Evolutionary conservation across 2,113 vertebrate species (phyloP).

Genomic region (Pithys albifrons): DNA sequence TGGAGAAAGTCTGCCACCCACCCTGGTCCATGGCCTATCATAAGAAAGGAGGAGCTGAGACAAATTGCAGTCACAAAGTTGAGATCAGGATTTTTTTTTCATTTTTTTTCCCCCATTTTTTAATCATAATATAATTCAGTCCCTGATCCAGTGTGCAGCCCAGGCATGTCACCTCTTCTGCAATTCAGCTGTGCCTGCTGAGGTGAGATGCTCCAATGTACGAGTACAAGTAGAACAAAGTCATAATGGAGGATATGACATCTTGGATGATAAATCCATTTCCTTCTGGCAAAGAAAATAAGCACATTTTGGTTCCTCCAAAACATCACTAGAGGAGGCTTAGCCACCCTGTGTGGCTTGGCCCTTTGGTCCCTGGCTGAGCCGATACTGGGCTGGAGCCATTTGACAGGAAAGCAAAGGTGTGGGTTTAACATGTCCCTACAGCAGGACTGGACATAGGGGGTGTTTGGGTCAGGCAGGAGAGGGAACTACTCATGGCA

Average conservation of each 20-base stretch:
- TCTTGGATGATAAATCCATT: neutral
- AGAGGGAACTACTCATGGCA: neutral
- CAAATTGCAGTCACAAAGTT: neutral
- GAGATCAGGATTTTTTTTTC: rapidly evolving
- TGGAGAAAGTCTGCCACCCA: rapidly evolving
- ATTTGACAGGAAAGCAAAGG: neutral
- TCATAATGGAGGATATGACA: neutral
- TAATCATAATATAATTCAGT: rapidly evolving
- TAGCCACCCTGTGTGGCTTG: neutral
- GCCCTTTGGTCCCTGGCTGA: neutral
- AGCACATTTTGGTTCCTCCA: rapidly evolving
- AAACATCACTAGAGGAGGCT: neutral
- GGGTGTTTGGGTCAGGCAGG: neutral
- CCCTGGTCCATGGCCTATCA: neutral
- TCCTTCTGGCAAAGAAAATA: neutral
- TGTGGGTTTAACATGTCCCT: neutral
- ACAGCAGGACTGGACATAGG: rapidly evolving
- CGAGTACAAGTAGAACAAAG: neutral
- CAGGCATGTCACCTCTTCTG: rapidly evolving
- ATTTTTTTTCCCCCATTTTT: neutral
- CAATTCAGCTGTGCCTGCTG: neutral
- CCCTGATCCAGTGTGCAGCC: neutral
- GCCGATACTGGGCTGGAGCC: neutral
- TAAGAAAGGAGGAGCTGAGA: neutral
- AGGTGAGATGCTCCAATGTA: neutral